Evolutionary conservation across 2,113 vertebrate species (phyloP).

Genomic region (Perca flavescens): DNA sequence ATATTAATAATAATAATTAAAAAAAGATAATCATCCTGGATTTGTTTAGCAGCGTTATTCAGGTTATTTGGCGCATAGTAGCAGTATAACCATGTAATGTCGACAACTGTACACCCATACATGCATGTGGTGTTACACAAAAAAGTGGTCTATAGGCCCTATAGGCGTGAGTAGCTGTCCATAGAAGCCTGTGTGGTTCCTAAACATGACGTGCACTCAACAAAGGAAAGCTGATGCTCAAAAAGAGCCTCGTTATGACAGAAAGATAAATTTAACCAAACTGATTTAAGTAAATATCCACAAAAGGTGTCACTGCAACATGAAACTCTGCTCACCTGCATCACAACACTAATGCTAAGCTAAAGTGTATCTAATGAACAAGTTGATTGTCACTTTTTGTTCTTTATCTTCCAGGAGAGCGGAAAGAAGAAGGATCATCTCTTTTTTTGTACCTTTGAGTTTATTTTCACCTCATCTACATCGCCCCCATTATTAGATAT

Average conservation of each 20-base stretch:
- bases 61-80: neutral
- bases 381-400: neutral
- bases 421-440: slow-evolving; percentile 77
- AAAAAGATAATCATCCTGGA: neutral
- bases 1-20: slow-evolving; percentile 26
- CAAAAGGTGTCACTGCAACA: neutral
- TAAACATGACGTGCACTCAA: slow-evolving; percentile 47
- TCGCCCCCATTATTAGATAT: slow-evolving; percentile 32
- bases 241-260: neutral
- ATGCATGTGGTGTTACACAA: slow-evolving; percentile 42
- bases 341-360: slow-evolving; percentile 19
- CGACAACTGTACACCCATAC: slow-evolving; percentile 21
- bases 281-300: slow-evolving; percentile 31
- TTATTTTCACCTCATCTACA: slow-evolving; percentile 54
- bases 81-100: neutral
- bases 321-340: neutral
- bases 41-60: neutral
- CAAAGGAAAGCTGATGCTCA: slow-evolving; percentile 34
- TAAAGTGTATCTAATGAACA: neutral
- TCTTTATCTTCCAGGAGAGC: slow-evolving; percentile 69
- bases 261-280: neutral
- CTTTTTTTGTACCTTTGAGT: slow-evolving; percentile 52
- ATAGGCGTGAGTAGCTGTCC: slow-evolving; percentile 55
- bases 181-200: slow-evolving; percentile 53
- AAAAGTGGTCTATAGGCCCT: slow-evolving; percentile 48